Percentiles rank a stretch among this genome's conserved stretches.
These are phyloP conservation scores for Hemiscyllium ocellatum DNA, from an alignment of 2,113 vertebrate species.

Conservation along the genomic window DNA sequence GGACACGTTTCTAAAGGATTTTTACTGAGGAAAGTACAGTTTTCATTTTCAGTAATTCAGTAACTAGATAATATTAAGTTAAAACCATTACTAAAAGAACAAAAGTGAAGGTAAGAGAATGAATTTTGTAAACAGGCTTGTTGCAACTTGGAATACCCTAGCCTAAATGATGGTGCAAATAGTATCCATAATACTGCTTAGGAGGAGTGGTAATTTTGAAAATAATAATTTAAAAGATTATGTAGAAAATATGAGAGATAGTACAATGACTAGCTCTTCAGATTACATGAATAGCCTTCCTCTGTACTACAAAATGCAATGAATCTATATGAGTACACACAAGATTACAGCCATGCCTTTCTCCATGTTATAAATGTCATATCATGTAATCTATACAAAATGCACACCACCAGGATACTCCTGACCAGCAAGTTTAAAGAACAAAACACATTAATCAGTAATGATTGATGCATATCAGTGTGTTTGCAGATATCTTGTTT, in stretches of 20 bases:
- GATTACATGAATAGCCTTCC: not conserved
- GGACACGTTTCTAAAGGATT: not conserved
- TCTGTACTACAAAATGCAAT: not conserved
- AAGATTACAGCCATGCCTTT: too few species aligned
- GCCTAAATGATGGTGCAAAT: not conserved
- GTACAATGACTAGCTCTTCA: not conserved
- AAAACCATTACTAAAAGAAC: not conserved
- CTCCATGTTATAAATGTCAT: not conserved
- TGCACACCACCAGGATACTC: not conserved
- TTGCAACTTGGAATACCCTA: not conserved
- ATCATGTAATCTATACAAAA: not conserved
- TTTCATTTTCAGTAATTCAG: not conserved
- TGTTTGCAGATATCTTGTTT: not conserved
- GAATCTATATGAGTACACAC: not conserved
- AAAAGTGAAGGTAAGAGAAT: not conserved
- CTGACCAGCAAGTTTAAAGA: constrained; percentile 19
- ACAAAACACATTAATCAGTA: not conserved
- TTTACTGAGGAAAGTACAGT: not conserved
- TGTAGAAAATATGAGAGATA: not conserved
- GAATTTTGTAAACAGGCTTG: not conserved
- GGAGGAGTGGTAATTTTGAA: not conserved
- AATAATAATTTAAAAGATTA: not conserved
- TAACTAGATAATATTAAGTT: not conserved
- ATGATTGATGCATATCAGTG: not conserved
- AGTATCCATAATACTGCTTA: not conserved